A percentile compares a stretch with the other conserved stretches of the same genome.
phyloP scores from a whole-genome alignment of 2,797 vertebrate species.

The Salmo trutta region DNA sequence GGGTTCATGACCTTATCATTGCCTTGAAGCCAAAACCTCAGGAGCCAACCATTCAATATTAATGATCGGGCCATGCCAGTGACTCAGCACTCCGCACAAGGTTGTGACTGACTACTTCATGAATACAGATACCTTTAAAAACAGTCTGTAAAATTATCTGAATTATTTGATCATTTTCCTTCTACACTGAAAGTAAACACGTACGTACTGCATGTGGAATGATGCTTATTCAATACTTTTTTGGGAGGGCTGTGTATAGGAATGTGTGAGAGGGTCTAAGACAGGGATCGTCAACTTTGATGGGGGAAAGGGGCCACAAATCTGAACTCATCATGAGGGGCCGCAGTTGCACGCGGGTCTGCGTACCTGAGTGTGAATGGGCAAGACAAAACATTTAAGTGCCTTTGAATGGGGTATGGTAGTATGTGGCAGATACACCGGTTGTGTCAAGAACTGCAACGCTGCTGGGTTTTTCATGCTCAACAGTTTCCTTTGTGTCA shows the following conservation, averaged over 20 bases:
- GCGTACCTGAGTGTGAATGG: no score
- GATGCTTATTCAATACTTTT: slow-evolving; percentile 6
- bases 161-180: neutral
- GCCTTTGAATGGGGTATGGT: no score
- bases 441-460: no score
- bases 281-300: neutral
- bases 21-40: slow-evolving; percentile 36
- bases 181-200: neutral
- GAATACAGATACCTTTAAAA: neutral
- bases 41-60: slow-evolving; percentile 49
- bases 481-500: no score
- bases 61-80: slow-evolving; percentile 37
- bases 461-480: no score
- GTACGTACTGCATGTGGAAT: slow-evolving; percentile 9
- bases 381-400: no score
- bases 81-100: slow-evolving; percentile 19
- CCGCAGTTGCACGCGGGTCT: no score
- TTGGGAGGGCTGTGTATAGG: neutral
- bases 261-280: neutral
- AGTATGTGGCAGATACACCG: no score
- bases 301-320: no score
- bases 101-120: neutral
- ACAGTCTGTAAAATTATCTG: neutral
- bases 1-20: slow-evolving; percentile 54
- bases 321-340: no score